Evolutionary conservation across 2,888 invertebrate genomes (phyloP), one percentile per base, ranked within the genome.

Genomic region (Cataglyphis rosenhaueri): DNA sequence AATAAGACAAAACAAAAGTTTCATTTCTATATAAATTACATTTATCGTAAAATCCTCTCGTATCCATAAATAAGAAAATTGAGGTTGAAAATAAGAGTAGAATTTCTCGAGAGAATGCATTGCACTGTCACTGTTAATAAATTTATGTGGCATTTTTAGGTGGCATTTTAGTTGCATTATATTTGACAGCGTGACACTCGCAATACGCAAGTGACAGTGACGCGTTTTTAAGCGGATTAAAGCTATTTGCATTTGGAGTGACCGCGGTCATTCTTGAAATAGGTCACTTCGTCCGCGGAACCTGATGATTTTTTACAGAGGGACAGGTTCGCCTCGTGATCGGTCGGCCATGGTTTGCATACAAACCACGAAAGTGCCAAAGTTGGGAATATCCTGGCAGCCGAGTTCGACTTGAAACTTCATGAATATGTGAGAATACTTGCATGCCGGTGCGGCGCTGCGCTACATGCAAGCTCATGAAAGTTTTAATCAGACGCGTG

Each of bases 351-450:
- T 48, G 48, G 52, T 82, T 82, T 76, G 78, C 82, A 82, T 82
- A 78, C 82, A 76, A 82, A 78, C 66, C 75, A 78, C 38, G 76
- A 41, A 52, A 52, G 48, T 52, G 78, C 48, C 59, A 66, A 76
- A 48, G 65, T 38, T 48, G 25, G 32, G 66, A 76, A 76, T 78
- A 78, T 78, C 64, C 78, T 44, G 48, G 76, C 48, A n/a, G 38
- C 41, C 44, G 44, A 59, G 78, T 68, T 66, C 64, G 61, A 66
- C 79, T 78, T 78, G 57, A 21, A 66, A 78, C 48, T 82, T 66
- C 78, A 82, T 66, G 66, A 78, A 78, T 78, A 66, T 66, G 66
- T 78, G 57, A 78, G 59, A 76, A 84, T 81, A 86, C 84, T 71
- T 75, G 64, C 59, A 48, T 59, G 25, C 48, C 44, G 41, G 41